These are phyloP conservation scores for Drosophila eohydei DNA, from an alignment of 2,888 invertebrate genomes.

Conservation along the genomic window DNA sequence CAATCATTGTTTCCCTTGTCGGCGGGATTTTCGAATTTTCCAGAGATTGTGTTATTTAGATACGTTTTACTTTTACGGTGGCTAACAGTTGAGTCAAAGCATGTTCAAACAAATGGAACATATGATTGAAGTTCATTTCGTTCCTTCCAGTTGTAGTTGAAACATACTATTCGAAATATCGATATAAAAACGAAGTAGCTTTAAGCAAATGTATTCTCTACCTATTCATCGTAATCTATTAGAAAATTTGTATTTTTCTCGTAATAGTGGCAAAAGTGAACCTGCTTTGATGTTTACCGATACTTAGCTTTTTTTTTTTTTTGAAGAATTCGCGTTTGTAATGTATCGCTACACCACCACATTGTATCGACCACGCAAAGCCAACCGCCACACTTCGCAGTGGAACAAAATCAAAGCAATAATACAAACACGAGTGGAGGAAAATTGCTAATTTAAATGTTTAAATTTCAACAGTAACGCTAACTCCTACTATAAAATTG, in stretches of 20 bases:
- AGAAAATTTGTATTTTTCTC: background rate
- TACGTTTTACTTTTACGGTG: conserved; percentile 3
- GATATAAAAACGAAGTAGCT: background rate
- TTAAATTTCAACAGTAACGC: conserved; percentile 50
- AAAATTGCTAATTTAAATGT: conserved; percentile 62
- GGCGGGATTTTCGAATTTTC: conserved; percentile 17
- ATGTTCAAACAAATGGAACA: conserved; percentile 11
- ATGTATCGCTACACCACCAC: conserved; percentile 29
- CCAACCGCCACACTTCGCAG: conserved; percentile 49
- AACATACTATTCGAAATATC: background rate
- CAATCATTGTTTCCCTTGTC: conserved; percentile 52
- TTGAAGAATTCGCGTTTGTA: background rate
- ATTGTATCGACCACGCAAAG: conserved; percentile 32
- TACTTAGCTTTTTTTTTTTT: background rate
- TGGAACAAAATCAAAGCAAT: conserved; percentile 56
- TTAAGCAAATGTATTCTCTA: background rate
- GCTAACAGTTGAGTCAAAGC: conserved; percentile 17
- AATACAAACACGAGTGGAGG: conserved; percentile 58
- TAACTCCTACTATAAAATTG: conserved; percentile 54
- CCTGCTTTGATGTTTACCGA: no score
- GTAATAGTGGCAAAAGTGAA: no score
- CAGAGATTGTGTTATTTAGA: background rate
- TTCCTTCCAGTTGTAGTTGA: background rate
- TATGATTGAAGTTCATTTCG: conserved; percentile 1
- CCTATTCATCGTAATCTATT: background rate